phyloP scores from a whole-genome alignment of 2,113 vertebrate species.

The Tenrec ecaudatus region DNA sequence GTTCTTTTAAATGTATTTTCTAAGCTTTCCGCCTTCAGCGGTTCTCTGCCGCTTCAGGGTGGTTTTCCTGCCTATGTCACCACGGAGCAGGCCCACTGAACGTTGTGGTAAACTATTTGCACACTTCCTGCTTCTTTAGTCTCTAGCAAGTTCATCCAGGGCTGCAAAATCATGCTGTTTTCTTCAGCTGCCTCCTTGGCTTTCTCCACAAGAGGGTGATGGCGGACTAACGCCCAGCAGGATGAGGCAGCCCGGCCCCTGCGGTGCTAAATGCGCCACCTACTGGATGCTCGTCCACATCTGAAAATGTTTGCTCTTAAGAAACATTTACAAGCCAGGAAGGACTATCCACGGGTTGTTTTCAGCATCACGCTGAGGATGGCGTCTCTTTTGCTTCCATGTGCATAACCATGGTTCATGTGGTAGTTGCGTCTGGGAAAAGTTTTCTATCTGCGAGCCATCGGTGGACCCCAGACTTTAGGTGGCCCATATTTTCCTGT shows the following conservation, averaged over 20 bases:
- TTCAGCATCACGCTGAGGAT: not conserved
- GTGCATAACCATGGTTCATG: not conserved
- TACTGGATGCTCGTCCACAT: not conserved
- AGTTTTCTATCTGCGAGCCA: not conserved
- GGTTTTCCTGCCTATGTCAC: too few species aligned
- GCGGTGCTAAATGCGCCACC: not conserved
- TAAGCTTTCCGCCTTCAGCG: not conserved
- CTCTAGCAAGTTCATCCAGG: not conserved
- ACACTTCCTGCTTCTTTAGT: not conserved
- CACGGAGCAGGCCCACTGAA: too few species aligned
- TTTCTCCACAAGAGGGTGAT: constrained; percentile 49
- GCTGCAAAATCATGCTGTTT: not conserved
- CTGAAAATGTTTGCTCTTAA: constrained; percentile 20
- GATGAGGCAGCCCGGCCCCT: not conserved
- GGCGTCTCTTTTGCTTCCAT: not conserved
- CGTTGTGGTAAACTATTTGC: not conserved
- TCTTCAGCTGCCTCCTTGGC: not conserved
- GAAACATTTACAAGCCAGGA: not conserved
- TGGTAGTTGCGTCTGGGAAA: not conserved
- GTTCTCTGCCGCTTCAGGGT: not conserved
- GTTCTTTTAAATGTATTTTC: not conserved
- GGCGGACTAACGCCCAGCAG: not conserved
- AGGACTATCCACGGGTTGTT: not conserved
- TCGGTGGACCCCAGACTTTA: not conserved
- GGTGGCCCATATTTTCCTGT: not conserved